Conservation (phyloP, 2,888 invertebrate genomes). For the Chydorus sphaericus region DNA sequence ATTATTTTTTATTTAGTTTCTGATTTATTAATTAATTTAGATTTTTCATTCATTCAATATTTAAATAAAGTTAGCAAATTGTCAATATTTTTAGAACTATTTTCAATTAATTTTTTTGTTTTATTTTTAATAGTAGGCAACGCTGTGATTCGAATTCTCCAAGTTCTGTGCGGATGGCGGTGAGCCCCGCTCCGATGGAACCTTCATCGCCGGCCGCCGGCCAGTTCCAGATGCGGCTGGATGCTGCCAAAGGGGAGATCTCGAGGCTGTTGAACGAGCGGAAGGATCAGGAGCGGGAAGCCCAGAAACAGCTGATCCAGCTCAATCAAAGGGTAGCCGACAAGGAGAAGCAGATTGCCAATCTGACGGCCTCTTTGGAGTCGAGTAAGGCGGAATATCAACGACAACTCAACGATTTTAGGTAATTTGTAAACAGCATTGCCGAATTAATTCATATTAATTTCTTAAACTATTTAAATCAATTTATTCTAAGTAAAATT, state of each 20-base stretch:
- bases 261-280: slow-evolving; percentile 1
- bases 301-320: slow-evolving; percentile 4
- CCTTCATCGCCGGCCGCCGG: neutral
- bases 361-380: slow-evolving; percentile 2
- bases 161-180: too few species aligned
- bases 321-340: slow-evolving; percentile 1
- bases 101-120: too few species aligned
- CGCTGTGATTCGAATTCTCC: too few species aligned
- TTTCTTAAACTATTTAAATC: neutral
- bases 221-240: neutral
- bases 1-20: too few species aligned
- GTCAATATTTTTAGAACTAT: too few species aligned
- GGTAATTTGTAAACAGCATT: too few species aligned
- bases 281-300: slow-evolving; percentile 1
- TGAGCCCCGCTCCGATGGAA: neutral
- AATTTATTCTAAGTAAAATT: too few species aligned
- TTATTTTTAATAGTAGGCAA: too few species aligned
- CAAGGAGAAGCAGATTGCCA: slow-evolving; percentile 1
- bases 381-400: slow-evolving; percentile 5
- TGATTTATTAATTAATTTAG: too few species aligned
- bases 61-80: too few species aligned
- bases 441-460: neutral
- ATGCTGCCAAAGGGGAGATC: slow-evolving; percentile 7
- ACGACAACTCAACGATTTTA: neutral
- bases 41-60: too few species aligned